Percentiles rank a stretch among this genome's conserved stretches.
Evolutionary conservation across 2,113 vertebrate species (phyloP).

Genomic region (Epinephelus moara): DNA sequence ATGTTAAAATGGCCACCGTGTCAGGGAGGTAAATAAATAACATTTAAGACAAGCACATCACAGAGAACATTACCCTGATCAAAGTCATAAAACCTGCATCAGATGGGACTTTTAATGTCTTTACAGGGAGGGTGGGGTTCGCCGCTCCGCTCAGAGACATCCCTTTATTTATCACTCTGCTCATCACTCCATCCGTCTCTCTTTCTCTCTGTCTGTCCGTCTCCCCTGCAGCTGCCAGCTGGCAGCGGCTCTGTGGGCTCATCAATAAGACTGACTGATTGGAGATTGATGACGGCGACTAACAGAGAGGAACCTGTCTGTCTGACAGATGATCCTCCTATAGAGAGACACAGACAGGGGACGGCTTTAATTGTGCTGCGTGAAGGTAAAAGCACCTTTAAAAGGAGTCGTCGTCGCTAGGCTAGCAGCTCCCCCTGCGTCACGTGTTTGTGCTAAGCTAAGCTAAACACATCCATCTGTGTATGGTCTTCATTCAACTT

Average conservation of each 20-base stretch:
- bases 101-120: constrained; percentile 69
- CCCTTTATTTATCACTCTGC: constrained; percentile 61
- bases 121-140: constrained; percentile 59
- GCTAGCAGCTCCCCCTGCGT: constrained; percentile 2
- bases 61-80: constrained; percentile 66
- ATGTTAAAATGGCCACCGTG: constrained; percentile 3
- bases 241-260: constrained; percentile 61
- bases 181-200: constrained; percentile 62
- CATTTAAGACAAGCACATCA: constrained; percentile 42
- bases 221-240: constrained; percentile 67
- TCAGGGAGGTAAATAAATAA: constrained; percentile 63
- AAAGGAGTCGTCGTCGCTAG: neutral
- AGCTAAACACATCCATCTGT: neutral
- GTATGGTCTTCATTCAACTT: too few species aligned
- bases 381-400: constrained; percentile 10
- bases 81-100: constrained; percentile 69
- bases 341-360: constrained; percentile 27
- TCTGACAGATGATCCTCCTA: constrained; percentile 63
- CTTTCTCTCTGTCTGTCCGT: constrained; percentile 43
- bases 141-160: neutral
- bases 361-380: constrained; percentile 18
- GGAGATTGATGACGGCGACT: constrained; percentile 65
- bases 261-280: constrained; percentile 73
- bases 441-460: constrained; percentile 28
- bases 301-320: constrained; percentile 67